A percentile compares a stretch with the other conserved stretches of the same genome.
Conservation (phyloP, 2,113 vertebrate species). For the Chinchilla lanigera region DNA sequence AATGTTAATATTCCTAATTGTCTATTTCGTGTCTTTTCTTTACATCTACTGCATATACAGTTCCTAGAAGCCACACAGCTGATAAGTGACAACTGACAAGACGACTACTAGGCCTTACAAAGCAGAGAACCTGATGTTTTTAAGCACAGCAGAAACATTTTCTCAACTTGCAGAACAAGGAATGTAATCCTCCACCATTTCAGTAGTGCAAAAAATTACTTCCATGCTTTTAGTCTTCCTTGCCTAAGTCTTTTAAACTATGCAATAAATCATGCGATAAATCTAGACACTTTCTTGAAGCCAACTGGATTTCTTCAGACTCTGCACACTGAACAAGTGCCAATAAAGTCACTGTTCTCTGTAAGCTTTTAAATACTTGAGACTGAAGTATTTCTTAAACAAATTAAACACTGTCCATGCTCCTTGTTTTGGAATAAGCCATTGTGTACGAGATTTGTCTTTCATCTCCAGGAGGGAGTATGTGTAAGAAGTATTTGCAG, state of each 20-base stretch:
- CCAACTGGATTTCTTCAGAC: conserved; percentile 56
- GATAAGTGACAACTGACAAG: background rate
- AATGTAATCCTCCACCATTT: background rate
- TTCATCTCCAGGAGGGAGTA: conserved; percentile 75
- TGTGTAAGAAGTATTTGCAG: conserved; percentile 72
- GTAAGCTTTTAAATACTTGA: conserved; percentile 75
- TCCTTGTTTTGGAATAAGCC: conserved; percentile 69
- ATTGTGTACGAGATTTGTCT: conserved; percentile 52
- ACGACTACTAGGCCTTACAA: background rate
- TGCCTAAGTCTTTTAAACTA: conserved; percentile 54
- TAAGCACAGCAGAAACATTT: conserved; percentile 17
- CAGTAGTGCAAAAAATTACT: conserved; percentile 50
- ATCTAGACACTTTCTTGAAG: conserved; percentile 37
- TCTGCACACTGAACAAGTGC: conserved; percentile 55
- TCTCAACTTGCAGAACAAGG: background rate
- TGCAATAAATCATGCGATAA: conserved; percentile 38
- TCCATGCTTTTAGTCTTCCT: background rate
- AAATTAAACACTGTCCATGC: conserved; percentile 71
- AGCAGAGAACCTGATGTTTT: background rate
- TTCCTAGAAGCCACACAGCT: background rate
- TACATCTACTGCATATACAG: conserved; percentile 29
- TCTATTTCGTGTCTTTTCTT: conserved; percentile 61
- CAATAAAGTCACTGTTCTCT: conserved; percentile 13
- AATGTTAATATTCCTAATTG: conserved; percentile 66
- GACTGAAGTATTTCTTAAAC: conserved; percentile 66